phyloP scores from a whole-genome alignment of 2,113 vertebrate species.

The Aegithalos caudatus region DNA sequence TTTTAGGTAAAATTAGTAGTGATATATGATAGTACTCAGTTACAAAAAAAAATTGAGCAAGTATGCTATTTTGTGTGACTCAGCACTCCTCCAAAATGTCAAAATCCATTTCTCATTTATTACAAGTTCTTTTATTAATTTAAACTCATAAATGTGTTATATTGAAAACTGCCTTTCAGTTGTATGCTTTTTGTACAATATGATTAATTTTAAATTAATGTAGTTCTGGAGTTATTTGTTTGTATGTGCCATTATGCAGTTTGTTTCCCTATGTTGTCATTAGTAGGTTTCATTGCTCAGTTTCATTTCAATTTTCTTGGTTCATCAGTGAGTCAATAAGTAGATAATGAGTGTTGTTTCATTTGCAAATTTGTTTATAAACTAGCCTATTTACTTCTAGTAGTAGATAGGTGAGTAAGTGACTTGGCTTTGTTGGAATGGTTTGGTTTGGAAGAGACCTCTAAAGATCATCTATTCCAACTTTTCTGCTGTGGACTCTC shows the following conservation, averaged over 20 bases:
- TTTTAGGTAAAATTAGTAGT: neutral
- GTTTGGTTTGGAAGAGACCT: neutral
- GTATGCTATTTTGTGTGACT: neutral
- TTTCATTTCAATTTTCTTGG: neutral
- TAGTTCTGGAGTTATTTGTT: neutral
- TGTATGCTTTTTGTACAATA: neutral
- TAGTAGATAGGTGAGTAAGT: neutral
- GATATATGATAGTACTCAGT: neutral
- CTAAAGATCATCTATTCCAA: neutral
- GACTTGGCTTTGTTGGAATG: neutral
- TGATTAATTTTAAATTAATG: neutral
- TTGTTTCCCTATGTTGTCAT: neutral
- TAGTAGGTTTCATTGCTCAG: neutral
- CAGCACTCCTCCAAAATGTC: neutral
- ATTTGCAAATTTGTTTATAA: neutral
- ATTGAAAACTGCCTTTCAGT: neutral
- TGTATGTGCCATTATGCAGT: neutral
- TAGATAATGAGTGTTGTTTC: neutral
- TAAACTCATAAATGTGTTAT: neutral
- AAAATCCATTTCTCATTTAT: neutral
- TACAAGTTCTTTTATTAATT: neutral
- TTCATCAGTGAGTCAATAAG: neutral
- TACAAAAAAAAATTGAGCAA: neutral
- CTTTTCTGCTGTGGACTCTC: accelerated
- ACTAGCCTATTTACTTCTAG: neutral